These are phyloP conservation scores for Drosophila setifemur DNA, from an alignment of 1,140 invertebrate genomes.

Conservation along the genomic window DNA sequence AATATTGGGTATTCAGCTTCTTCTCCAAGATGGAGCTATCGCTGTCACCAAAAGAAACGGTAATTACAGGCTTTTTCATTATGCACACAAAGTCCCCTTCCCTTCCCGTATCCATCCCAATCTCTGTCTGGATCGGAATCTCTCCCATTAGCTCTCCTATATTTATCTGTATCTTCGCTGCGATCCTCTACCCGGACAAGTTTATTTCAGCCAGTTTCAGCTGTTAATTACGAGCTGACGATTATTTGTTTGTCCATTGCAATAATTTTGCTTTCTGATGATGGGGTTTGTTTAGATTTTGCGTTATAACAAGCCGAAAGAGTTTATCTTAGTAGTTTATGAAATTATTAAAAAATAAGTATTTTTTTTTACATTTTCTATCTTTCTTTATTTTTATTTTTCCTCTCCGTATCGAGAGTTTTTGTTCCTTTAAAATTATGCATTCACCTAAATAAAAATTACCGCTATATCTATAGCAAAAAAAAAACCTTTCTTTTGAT, in stretches of 20 bases:
- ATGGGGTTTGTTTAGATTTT: background rate
- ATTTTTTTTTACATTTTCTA: no score
- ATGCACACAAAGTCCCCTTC: slow-evolving; percentile 38
- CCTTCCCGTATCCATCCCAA: background rate
- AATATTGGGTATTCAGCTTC: background rate
- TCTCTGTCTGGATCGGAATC: background rate
- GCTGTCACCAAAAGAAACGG: slow-evolving; percentile 72
- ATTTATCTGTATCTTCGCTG: background rate
- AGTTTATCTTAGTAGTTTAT: no score
- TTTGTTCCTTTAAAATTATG: no score
- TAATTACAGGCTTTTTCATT: slow-evolving; percentile 66
- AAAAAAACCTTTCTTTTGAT: slow-evolving; percentile 2
- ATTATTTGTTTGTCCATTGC: slow-evolving; percentile 20
- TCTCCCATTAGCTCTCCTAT: slow-evolving; percentile 1
- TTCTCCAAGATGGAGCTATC: slow-evolving; percentile 59
- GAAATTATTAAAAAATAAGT: no score
- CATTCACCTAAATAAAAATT: no score
- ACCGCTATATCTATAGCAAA: no score
- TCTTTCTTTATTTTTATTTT: background rate
- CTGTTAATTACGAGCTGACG: slow-evolving; percentile 14
- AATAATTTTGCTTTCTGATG: slow-evolving; percentile 3
- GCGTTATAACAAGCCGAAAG: no score
- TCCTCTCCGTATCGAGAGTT: no score
- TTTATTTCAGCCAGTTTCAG: slow-evolving; percentile 25
- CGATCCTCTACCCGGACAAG: slow-evolving; percentile 5